Percentiles rank a stretch among this genome's conserved stretches.
Conservation (phyloP, 2,888 invertebrate species). For the Drosophila anomelani region DNA sequence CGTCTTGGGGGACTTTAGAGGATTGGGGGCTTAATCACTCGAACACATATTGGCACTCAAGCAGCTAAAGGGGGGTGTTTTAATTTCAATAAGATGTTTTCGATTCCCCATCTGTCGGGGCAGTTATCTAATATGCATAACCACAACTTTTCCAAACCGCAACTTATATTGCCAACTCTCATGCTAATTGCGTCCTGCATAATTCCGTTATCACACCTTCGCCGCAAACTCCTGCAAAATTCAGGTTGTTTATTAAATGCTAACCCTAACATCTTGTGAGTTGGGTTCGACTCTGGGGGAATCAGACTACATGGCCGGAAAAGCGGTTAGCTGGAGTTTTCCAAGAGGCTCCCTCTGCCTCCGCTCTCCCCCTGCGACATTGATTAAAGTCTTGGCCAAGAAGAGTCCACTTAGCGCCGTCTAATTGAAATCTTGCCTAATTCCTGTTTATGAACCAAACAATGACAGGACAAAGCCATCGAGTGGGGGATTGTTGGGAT, state of each 20-base stretch:
- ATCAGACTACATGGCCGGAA: constrained; percentile 39
- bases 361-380: neutral
- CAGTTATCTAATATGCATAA: constrained; percentile 2
- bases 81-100: constrained; percentile 13
- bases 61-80: neutral
- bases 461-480: constrained; percentile 14
- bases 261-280: constrained; percentile 14
- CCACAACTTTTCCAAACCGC: constrained; percentile 1
- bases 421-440: constrained; percentile 75
- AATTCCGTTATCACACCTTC: constrained; percentile 13
- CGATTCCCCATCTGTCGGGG: neutral
- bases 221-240: constrained; percentile 21
- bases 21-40: constrained; percentile 5
- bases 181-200: constrained; percentile 14
- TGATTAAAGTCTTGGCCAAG: constrained; percentile 32
- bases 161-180: constrained; percentile 13
- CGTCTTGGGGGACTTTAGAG: neutral
- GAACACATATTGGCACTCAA: constrained; percentile 7
- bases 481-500: constrained; percentile 37
- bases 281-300: constrained; percentile 23
- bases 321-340: constrained; percentile 45
- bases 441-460: constrained; percentile 63
- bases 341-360: neutral
- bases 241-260: constrained; percentile 50
- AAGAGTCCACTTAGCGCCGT: constrained; percentile 61